Evolutionary conservation across 1,140 invertebrate species (phyloP), one percentile per base, ranked within the genome.

Genomic region (Papilio glaucus): DNA sequence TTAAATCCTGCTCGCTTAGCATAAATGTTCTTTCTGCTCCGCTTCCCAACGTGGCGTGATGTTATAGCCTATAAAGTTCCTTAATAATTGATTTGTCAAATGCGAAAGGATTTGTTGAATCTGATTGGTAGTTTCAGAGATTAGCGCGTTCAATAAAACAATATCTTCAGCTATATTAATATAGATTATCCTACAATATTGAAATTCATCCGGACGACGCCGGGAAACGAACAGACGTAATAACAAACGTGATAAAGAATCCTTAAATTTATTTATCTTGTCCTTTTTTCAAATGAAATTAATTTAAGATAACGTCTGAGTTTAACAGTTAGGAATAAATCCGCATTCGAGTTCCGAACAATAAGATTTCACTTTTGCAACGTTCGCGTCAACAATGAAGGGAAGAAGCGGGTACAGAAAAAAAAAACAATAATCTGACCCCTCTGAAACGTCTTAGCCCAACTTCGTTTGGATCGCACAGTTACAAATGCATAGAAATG

Each of bases 361-460:
- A 77, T 83, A 76, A 73, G 72, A 71, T 77, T 12, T 71, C 63
- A 72, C 69, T 75, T 84, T 88, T 80, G 81, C 80, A 83, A 78
- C 72, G 76, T 81, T 68, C 72, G 74, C 83, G 85, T 86, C 72
- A 85, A 91, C 86, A 88, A 86, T 82, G 75, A 79, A 82, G 77
- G 80, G 77, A 85, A 85, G 78, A 80, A 85, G 63, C 67, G 41
- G 41, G 24, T 77, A 49, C 15, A 80, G 81, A 81, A 85, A 89
- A 84, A 84, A 81, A 76, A 77, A 85, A 86, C 83, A 84, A 85
- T 80, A 75, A 69, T 45, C 67, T 80, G 78, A 81, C 85, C 89
- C 87, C 81, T 85, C 79, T 39, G 49, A 74, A 81, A 80, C 81
- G 84, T 90, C 88, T 89, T 89, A 70, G 79, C 67, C 13, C 70